Evolutionary conservation across 2,113 vertebrate species (phyloP).

Genomic region (Cyanocitta stelleri): DNA sequence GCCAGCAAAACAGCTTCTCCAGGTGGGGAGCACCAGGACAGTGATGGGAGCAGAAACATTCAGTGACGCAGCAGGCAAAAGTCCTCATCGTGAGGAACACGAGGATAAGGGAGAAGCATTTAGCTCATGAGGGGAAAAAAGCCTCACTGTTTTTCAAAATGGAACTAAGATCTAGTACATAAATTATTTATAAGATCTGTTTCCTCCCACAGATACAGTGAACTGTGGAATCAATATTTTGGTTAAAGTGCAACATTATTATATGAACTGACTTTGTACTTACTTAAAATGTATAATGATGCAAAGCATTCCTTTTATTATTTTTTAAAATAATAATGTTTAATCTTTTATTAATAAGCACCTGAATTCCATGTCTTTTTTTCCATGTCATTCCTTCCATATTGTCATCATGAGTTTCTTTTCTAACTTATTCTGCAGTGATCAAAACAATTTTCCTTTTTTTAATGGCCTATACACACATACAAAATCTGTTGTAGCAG

Average conservation of each 20-base stretch:
- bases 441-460: neutral
- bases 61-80: neutral
- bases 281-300: slow-evolving; percentile 29
- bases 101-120: neutral
- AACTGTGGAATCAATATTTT: slow-evolving; percentile 33
- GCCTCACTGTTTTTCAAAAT: neutral
- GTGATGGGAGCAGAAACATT: neutral
- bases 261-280: slow-evolving; percentile 55
- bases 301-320: slow-evolving; percentile 35
- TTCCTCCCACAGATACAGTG: neutral
- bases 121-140: neutral
- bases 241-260: slow-evolving; percentile 25
- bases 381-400: neutral
- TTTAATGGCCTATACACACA: neutral
- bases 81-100: rapidly evolving
- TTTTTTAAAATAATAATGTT: slow-evolving; percentile 57
- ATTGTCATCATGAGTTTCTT: neutral
- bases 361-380: neutral
- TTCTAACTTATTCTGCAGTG: neutral
- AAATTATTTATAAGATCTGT: slow-evolving; percentile 50
- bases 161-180: neutral
- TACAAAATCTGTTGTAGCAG: neutral
- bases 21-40: slow-evolving; percentile 20
- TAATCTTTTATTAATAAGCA: slow-evolving; percentile 53
- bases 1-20: slow-evolving; percentile 50